phyloP scores from a whole-genome alignment of 1,140 invertebrate genomes.

The Aphaenogaster rudis region DNA sequence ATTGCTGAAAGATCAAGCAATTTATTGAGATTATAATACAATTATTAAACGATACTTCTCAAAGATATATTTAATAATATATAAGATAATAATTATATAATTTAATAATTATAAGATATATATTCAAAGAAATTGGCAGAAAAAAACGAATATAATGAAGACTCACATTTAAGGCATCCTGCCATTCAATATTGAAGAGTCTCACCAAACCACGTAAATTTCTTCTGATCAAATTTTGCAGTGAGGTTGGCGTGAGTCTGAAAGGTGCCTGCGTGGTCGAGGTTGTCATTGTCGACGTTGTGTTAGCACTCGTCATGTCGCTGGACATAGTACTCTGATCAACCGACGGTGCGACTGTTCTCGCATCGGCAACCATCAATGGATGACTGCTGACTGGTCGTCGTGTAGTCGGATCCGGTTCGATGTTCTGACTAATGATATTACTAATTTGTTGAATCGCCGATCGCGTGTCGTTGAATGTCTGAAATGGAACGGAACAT shows the following conservation, averaged over 20 bases:
- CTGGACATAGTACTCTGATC: slow-evolving; percentile 28
- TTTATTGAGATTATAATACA: slow-evolving; percentile 7
- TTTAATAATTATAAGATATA: not conserved
- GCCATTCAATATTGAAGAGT: slow-evolving; percentile 87
- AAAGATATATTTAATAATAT: no score
- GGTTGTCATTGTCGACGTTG: slow-evolving; percentile 26
- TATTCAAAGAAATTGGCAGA: not conserved
- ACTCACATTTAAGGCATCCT: slow-evolving; percentile 86
- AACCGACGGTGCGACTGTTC: not conserved
- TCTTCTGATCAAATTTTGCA: slow-evolving; percentile 83
- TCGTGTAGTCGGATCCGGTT: slow-evolving; percentile 78
- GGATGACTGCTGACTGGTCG: slow-evolving; percentile 43
- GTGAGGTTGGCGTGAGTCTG: slow-evolving; percentile 79
- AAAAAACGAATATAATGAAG: not conserved
- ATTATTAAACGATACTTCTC: not conserved
- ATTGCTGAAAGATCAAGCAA: slow-evolving; percentile 78
- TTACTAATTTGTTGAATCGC: slow-evolving; percentile 84
- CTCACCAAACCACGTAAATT: slow-evolving; percentile 85
- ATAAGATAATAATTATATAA: no score
- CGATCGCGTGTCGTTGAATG: slow-evolving; percentile 85
- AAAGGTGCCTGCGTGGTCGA: slow-evolving; percentile 80
- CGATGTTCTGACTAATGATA: slow-evolving; percentile 82
- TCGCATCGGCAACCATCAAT: slow-evolving; percentile 39
- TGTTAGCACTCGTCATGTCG: not conserved
- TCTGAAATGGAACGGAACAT: slow-evolving; percentile 76